Evolutionary conservation across 2,888 invertebrate species (phyloP).

Genomic region (Epicampocera succincta): DNA sequence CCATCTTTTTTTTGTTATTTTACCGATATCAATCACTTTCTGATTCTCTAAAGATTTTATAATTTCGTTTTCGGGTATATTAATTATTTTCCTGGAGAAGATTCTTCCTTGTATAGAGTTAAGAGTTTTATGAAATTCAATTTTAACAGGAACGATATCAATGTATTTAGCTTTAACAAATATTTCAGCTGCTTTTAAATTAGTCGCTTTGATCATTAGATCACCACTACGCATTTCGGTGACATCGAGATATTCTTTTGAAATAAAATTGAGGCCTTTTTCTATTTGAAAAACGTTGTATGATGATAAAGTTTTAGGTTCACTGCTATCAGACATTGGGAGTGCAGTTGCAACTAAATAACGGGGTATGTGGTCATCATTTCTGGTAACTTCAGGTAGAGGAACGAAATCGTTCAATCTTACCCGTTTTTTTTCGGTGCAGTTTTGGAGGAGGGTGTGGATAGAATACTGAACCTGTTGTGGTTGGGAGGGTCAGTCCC

Average conservation of each 20-base stretch:
- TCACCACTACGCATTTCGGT: slow-evolving; percentile 29
- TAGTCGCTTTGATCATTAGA: slow-evolving; percentile 17
- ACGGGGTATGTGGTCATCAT: no score
- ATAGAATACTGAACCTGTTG: no score
- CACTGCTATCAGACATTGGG: no score
- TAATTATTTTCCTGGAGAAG: slow-evolving; percentile 7
- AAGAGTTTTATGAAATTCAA: slow-evolving; percentile 15
- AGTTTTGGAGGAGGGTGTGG: no score
- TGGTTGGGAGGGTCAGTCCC: no score
- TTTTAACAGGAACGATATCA: slow-evolving; percentile 21
- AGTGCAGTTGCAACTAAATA: no score
- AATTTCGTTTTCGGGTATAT: slow-evolving; percentile 21
- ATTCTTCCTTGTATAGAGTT: slow-evolving; percentile 21
- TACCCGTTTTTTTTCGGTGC: no score
- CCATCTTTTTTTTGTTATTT: slow-evolving; percentile 29
- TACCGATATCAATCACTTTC: slow-evolving; percentile 20
- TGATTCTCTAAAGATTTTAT: background rate
- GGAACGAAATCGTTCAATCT: no score
- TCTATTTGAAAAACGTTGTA: slow-evolving; percentile 42
- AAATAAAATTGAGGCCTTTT: slow-evolving; percentile 34
- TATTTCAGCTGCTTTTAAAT: slow-evolving; percentile 41
- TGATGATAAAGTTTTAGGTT: slow-evolving; percentile 12
- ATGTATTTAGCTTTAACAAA: slow-evolving; percentile 21
- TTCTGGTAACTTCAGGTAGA: no score
- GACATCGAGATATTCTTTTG: slow-evolving; percentile 20